Base-by-base conservation (phyloP, 2,888 invertebrate genomes). In the Euphydryas editha region DNA sequence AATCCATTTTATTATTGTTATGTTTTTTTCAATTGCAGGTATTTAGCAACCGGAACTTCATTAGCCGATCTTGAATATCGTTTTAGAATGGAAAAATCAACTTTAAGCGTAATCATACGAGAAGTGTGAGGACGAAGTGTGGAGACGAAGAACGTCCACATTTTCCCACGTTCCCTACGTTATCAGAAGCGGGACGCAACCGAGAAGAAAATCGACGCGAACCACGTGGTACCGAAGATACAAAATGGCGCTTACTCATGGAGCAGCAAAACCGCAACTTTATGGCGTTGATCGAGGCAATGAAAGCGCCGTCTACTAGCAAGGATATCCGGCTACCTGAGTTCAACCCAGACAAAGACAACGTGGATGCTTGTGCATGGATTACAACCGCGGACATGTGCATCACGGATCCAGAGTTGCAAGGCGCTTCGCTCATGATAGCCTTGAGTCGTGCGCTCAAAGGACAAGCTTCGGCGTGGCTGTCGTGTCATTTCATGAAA, bases 391-490 rank as follows among this genome's bases (percentile, higher is more conserved):
- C 44, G 11, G 46, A 62, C 30, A 21, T 71, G 21, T 71, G 68
- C 39, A 21, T 71, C 4, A 57, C 54, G 7, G 69, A 69, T 13
- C 59, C 69, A 4, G 44, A 49, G 15, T 24, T 59, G 13, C n/a
- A 58, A 11, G 69, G 72, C 7, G 66, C 63, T 18, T n/a, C n/a
- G 30, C 56, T 72, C 10, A 62, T 72, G 13, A 55, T 69, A 3
- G 66, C 60, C 7, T 13, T 72, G n/a, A 71, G 69, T 18, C 60
- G 58, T 6, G 69, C 71, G 2, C 46, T 71, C 8, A 67, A 65
- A 46, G 67, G 69, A 11, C 24, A 24, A 8, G 69, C 71, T 0
- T 65, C 71, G 5, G 30, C 62, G 11, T 69, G 69, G 67, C 59
- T 71, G 8, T 57, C 71, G 0, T 69, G 15, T 36, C 62, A 4